Percentiles rank a stretch among this genome's conserved stretches.
These are phyloP conservation scores for Microplitis manilae DNA, from an alignment of 2,888 invertebrate genomes.

Conservation along the genomic window DNA sequence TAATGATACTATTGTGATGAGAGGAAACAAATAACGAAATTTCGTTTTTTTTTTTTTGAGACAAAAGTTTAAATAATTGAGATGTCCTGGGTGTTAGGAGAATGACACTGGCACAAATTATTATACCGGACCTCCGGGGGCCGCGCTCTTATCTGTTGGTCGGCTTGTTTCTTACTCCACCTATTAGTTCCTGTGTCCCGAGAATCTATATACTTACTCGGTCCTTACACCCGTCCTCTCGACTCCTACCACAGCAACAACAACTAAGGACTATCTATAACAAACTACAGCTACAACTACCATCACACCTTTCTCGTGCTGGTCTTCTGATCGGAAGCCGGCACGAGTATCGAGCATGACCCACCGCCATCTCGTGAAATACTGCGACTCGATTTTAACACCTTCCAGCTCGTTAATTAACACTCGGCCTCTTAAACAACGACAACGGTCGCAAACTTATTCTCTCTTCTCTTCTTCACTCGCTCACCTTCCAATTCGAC, in stretches of 20 bases:
- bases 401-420: conserved; percentile 66
- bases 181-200: conserved; percentile 67
- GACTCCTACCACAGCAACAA: conserved; percentile 27
- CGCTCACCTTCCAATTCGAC: conserved; percentile 10
- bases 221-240: conserved; percentile 11
- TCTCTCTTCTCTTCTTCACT: conserved; percentile 23
- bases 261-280: conserved; percentile 13
- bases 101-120: conserved; percentile 60
- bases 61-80: conserved; percentile 52
- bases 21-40: neutral
- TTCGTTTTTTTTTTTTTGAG: neutral
- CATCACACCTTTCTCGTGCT: neutral
- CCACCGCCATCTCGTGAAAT: conserved; percentile 59
- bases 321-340: conserved; percentile 1
- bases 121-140: conserved; percentile 57
- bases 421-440: conserved; percentile 44
- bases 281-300: conserved; percentile 1
- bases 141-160: conserved; percentile 61
- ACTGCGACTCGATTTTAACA: conserved; percentile 68
- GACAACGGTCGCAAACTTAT: conserved; percentile 38
- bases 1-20: neutral
- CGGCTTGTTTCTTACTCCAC: conserved; percentile 66
- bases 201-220: conserved; percentile 55
- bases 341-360: conserved; percentile 33
- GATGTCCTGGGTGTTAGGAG: conserved; percentile 45